Percentiles rank a stretch among this genome's conserved stretches.
Conservation (phyloP, 2,113 vertebrate species). For the Callithrix jacchus region DNA sequence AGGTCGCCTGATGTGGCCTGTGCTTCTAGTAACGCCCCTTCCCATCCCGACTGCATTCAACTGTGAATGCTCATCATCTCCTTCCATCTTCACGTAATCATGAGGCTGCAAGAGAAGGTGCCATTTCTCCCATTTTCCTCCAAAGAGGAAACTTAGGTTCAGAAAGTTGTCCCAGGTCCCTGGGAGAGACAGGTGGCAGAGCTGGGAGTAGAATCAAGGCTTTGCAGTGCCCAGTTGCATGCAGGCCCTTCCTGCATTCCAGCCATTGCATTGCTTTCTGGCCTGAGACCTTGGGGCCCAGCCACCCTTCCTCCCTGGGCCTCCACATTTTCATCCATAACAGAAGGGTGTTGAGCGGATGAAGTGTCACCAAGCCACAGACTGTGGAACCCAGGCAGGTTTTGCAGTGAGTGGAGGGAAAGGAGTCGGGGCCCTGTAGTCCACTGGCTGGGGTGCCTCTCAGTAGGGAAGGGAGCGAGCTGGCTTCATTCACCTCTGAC, state of each 20-base stretch:
- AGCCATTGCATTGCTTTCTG: rapidly evolving
- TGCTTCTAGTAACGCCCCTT: background rate
- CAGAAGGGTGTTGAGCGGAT: rapidly evolving
- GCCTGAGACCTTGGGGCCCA: background rate
- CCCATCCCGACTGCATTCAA: background rate
- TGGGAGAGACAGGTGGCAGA: background rate
- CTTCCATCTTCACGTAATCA: background rate
- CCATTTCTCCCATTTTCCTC: background rate
- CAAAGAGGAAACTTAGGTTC: background rate
- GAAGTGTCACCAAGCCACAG: background rate
- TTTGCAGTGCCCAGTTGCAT: background rate
- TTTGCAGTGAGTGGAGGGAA: rapidly evolving
- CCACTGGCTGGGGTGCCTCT: background rate
- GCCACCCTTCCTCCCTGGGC: rapidly evolving
- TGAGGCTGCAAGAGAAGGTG: rapidly evolving
- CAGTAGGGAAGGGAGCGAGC: rapidly evolving
- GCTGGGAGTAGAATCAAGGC: background rate
- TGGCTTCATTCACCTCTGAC: background rate
- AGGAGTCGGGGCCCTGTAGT: background rate
- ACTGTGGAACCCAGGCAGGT: rapidly evolving
- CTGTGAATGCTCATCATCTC: rapidly evolving
- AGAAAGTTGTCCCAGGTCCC: background rate
- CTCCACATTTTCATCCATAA: background rate
- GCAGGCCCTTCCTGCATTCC: background rate
- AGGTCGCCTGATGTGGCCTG: background rate